Evolutionary conservation across 2,797 vertebrate genomes (phyloP).

Genomic region (Prunella strophiata): DNA sequence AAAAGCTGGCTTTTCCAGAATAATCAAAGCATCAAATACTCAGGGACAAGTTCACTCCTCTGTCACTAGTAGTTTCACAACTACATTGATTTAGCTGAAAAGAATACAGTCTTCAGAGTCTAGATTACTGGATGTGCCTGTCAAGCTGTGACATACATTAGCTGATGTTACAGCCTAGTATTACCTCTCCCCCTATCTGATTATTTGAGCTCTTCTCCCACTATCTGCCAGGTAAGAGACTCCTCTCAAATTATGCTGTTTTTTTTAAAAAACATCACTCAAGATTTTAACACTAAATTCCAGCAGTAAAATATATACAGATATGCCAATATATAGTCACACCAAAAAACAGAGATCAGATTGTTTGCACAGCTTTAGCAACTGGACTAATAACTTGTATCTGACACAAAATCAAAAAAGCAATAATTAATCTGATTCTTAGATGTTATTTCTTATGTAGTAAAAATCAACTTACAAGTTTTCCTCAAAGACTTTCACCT

Average conservation of each 20-base stretch:
- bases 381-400: background rate
- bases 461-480: slow-evolving; percentile 85
- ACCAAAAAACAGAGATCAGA: background rate
- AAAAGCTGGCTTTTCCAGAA: background rate
- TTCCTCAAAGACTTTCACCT: slow-evolving; percentile 95
- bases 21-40: background rate
- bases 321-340: background rate
- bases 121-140: background rate
- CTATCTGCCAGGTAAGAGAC: background rate
- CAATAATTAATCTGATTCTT: background rate
- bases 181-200: background rate
- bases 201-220: background rate
- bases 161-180: background rate
- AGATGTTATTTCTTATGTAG: background rate
- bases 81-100: background rate
- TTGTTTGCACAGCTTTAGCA: background rate
- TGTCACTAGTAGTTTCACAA: background rate
- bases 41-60: background rate
- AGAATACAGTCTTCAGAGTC: background rate
- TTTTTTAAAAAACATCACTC: background rate
- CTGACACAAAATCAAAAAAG: background rate
- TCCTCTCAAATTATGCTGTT: background rate
- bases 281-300: background rate
- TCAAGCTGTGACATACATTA: background rate
- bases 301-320: background rate